Evolutionary conservation across 1,140 invertebrate species (phyloP).

Genomic region (Halotydeus destructor): DNA sequence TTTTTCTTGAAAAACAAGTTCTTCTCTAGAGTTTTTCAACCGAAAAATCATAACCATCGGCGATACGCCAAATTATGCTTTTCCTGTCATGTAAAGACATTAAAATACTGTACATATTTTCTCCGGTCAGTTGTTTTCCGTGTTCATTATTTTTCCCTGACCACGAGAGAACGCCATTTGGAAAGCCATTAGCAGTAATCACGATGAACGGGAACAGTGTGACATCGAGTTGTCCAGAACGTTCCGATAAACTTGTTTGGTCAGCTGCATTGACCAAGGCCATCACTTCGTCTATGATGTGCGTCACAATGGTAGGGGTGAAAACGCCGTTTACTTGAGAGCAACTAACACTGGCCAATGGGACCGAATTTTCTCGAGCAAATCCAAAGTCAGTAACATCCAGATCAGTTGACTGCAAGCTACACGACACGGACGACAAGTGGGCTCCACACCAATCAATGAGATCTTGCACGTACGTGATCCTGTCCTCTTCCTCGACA

Average conservation of each 20-base stretch:
- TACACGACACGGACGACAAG: not conserved
- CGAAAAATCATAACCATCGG: slow-evolving; percentile 9
- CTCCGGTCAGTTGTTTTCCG: slow-evolving; percentile 6
- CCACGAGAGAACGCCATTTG: slow-evolving; percentile 6
- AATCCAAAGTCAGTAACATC: not conserved
- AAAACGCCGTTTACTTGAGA: slow-evolving; percentile 7
- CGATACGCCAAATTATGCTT: slow-evolving; percentile 1
- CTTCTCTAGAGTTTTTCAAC: slow-evolving; percentile 12
- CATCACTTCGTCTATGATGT: not conserved
- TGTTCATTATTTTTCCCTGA: slow-evolving; percentile 9
- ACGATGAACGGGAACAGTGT: no score
- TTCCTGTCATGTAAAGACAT: not conserved
- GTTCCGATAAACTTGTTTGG: not conserved
- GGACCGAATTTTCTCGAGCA: not conserved
- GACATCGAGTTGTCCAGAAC: no score
- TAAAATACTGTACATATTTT: slow-evolving; percentile 11
- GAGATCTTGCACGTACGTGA: not conserved
- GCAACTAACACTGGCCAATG: not conserved
- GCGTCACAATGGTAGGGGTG: not conserved
- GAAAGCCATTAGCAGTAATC: slow-evolving; percentile 8
- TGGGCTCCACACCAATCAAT: slow-evolving; percentile 8
- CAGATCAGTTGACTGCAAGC: not conserved
- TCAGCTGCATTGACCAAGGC: not conserved
- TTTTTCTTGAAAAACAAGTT: no score
- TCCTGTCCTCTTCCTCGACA: not conserved